Conservation (phyloP, 2,113 vertebrate genomes). For the Scolopax mira region DNA sequence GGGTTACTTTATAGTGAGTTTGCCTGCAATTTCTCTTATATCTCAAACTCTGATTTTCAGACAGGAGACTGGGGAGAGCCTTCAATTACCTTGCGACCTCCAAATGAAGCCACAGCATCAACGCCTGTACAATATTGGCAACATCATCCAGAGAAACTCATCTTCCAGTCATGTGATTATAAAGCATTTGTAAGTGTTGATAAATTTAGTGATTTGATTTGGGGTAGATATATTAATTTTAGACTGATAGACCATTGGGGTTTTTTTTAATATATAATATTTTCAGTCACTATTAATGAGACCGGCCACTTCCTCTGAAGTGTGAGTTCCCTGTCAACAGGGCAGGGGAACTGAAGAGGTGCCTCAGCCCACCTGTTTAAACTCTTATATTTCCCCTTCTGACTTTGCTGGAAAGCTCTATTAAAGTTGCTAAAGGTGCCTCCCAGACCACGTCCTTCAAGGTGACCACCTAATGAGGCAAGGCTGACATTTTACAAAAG, state of each 20-base stretch:
- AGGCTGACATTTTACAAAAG: not conserved
- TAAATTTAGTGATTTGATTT: not conserved
- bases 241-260: not conserved
- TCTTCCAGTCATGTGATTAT: slow-evolving; percentile 99
- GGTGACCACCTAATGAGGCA: not conserved
- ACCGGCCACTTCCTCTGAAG: not conserved
- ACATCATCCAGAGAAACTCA: slow-evolving; percentile 98
- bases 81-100: slow-evolving; percentile 92
- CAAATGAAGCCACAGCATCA: slow-evolving; percentile 96
- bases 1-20: not conserved
- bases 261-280: not conserved
- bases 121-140: slow-evolving; percentile 99
- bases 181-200: slow-evolving; percentile 95
- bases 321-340: not conserved
- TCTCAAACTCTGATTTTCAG: slow-evolving; percentile 83
- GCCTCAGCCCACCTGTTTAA: not conserved
- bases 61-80: slow-evolving; percentile 99
- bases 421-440: not conserved
- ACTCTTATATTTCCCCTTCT: not conserved
- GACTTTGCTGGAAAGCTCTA: not conserved
- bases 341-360: not conserved
- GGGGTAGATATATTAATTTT: not conserved
- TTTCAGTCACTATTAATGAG: not conserved
- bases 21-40: slow-evolving; percentile 10
- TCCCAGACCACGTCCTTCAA: not conserved